phyloP scores from a whole-genome alignment of 2,797 vertebrate species.

The Catostomus latipinnis region DNA sequence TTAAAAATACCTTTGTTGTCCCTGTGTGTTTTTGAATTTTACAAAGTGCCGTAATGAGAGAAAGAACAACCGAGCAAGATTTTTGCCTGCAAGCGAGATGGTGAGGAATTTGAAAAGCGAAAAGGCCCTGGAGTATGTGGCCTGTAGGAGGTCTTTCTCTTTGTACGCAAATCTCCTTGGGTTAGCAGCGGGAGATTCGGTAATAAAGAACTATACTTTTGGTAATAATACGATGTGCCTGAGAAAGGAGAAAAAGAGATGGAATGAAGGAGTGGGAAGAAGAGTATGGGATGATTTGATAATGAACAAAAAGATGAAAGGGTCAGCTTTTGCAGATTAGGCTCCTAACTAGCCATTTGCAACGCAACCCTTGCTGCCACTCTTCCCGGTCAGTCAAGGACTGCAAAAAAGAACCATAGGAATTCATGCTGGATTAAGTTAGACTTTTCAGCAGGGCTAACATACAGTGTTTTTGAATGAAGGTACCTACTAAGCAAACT shows the following conservation, averaged over 20 bases:
- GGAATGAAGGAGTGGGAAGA: slow-evolving; percentile 56
- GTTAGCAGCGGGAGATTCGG: slow-evolving; percentile 78
- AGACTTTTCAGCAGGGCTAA: too few species aligned
- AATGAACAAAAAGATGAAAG: slow-evolving; percentile 58
- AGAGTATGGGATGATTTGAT: slow-evolving; percentile 65
- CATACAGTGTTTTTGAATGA: too few species aligned
- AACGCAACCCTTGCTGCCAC: too few species aligned
- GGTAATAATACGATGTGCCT: slow-evolving; percentile 73
- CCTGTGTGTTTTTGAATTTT: slow-evolving; percentile 83
- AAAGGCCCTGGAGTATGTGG: slow-evolving; percentile 51
- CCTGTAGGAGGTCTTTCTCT: slow-evolving; percentile 80
- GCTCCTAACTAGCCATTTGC: not conserved
- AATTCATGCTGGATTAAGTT: too few species aligned
- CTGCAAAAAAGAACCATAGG: too few species aligned
- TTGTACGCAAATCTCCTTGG: slow-evolving; percentile 77
- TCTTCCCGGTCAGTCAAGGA: too few species aligned
- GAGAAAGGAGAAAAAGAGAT: slow-evolving; percentile 72
- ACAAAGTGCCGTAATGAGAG: slow-evolving; percentile 84
- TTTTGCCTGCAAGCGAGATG: slow-evolving; percentile 76
- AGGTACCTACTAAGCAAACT: too few species aligned
- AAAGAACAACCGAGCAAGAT: slow-evolving; percentile 77
- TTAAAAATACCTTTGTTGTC: slow-evolving; percentile 82
- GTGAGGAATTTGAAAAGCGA: slow-evolving; percentile 73
- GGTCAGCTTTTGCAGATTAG: not conserved
- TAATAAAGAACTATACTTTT: slow-evolving; percentile 74